phyloP scores from a whole-genome alignment of 2,888 invertebrate genomes.

The Bembecia ichneumoniformis region DNA sequence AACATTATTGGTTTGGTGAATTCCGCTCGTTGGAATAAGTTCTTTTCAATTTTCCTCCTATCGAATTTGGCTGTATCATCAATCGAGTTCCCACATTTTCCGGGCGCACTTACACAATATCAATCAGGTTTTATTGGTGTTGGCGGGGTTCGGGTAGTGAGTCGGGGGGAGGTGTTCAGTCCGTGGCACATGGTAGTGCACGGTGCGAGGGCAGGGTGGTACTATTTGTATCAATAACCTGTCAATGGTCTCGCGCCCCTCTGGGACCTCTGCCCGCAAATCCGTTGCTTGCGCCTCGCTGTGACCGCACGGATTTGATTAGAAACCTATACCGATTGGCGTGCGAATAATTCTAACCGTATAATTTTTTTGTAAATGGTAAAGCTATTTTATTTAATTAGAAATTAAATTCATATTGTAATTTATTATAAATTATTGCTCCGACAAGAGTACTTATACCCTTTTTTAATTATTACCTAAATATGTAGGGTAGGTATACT shows the following conservation, averaged over 20 bases:
- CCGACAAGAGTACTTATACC: too few species aligned
- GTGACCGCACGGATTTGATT: slow-evolving; percentile 64
- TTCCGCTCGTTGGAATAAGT: slow-evolving; percentile 22
- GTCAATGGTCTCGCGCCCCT: slow-evolving; percentile 67
- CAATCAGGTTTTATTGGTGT: slow-evolving; percentile 73
- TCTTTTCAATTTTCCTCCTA: slow-evolving; percentile 71
- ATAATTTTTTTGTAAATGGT: neutral
- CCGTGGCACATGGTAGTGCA: too few species aligned
- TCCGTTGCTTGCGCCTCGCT: slow-evolving; percentile 43
- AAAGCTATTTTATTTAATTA: too few species aligned
- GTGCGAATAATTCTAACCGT: neutral
- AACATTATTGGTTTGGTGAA: slow-evolving; percentile 6
- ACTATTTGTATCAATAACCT: slow-evolving; percentile 73
- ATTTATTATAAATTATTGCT: too few species aligned
- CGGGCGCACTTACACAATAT: slow-evolving; percentile 72
- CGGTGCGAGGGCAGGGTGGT: slow-evolving; percentile 22
- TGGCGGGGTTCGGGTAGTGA: slow-evolving; percentile 45
- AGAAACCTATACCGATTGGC: slow-evolving; percentile 35
- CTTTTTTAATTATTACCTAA: too few species aligned
- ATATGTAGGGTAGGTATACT: too few species aligned
- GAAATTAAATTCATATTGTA: too few species aligned
- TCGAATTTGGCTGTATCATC: slow-evolving; percentile 71
- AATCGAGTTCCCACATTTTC: slow-evolving; percentile 73
- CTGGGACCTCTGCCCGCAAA: slow-evolving; percentile 52
- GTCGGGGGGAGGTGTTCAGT: slow-evolving; percentile 27